A percentile compares a stretch with the other conserved stretches of the same genome.
Evolutionary conservation across 1,140 invertebrate species (phyloP).

Genomic region (Homalodisca vitripennis): DNA sequence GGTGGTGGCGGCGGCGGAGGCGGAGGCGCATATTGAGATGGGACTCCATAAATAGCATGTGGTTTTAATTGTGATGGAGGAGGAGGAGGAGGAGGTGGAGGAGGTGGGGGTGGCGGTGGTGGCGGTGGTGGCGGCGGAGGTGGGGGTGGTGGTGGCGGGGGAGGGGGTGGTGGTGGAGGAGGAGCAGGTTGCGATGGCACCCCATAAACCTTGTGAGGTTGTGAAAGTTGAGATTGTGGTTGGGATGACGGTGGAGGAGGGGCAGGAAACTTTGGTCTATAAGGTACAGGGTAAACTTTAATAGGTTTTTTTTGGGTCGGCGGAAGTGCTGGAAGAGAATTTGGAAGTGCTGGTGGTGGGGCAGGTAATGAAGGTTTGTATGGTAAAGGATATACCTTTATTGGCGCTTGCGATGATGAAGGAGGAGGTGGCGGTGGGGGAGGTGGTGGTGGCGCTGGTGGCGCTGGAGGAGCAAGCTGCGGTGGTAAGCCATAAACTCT

Average conservation of each 20-base stretch:
- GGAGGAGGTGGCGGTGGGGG: neutral
- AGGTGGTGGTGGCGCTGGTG: neutral
- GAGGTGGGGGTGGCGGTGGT: neutral
- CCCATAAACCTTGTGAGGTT: neutral
- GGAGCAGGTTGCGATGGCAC: neutral
- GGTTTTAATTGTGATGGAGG: too few relatives aligned
- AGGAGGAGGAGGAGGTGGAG: neutral
- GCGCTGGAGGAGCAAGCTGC: neutral
- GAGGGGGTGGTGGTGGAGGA: neutral
- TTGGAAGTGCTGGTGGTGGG: too few relatives aligned
- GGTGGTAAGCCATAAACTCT: neutral
- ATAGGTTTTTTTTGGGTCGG: too few relatives aligned
- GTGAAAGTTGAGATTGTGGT: neutral
- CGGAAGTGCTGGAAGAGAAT: too few relatives aligned
- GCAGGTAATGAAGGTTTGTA: too few relatives aligned
- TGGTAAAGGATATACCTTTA: too few relatives aligned
- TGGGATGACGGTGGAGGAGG: neutral
- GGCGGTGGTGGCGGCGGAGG: neutral
- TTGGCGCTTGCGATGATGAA: neutral
- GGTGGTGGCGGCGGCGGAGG: conserved; percentile 2
- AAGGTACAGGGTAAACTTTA: too few relatives aligned
- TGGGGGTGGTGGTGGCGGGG: neutral
- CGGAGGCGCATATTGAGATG: too few relatives aligned
- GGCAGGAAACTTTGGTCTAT: too few relatives aligned
- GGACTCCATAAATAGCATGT: too few relatives aligned